Evolutionary conservation across 2,888 invertebrate species (phyloP), one percentile per base, ranked within the genome.

Genomic region (Cotesia congregata): DNA sequence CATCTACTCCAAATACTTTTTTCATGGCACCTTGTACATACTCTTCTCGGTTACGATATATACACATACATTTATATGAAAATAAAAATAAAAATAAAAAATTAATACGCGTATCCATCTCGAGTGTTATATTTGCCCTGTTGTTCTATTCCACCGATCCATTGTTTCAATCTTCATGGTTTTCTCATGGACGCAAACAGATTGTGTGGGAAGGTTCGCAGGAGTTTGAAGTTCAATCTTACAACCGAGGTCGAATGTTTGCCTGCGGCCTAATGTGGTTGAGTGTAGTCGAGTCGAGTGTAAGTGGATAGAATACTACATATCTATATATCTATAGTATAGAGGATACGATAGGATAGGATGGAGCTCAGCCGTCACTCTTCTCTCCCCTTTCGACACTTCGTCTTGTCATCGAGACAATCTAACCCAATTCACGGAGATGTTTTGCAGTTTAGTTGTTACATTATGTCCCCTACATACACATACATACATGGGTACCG

Each of bases 141-240:
- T 50, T 70, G 6, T 72, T 60, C 62, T 62, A 71, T 61, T 70
- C 61, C 73, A 76, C 74, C 79, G 83, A 84, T 83, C 85, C 86
- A 88, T 88, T 88, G 88, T 89, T 86, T 87, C 83, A 80, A 83
- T 84, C 83, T 84, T 82, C 83, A 85, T 83, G 83, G 82, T 84
- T 77, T 88, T 88, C 88, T 88, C 88, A 86, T 85, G 85, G 78
- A 77, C 79, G 78, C 77, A 81, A 77, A 80, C 79, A 73, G 77
- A 79, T 80, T 82, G 83, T 88, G 89, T 89, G 89, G 87, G 89
- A 89, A 89, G 86, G 86, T 89, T 89, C 89, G 85, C 88, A 88
- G 85, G 85, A 84, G 84, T 86, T 86, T 85, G 84, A 86, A 87
- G 85, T 87, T 87, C 85, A 85, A 83, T 80, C 82, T 81, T 79